Conservation (phyloP, 2,113 vertebrate species). For the Neotragus moschatus region DNA sequence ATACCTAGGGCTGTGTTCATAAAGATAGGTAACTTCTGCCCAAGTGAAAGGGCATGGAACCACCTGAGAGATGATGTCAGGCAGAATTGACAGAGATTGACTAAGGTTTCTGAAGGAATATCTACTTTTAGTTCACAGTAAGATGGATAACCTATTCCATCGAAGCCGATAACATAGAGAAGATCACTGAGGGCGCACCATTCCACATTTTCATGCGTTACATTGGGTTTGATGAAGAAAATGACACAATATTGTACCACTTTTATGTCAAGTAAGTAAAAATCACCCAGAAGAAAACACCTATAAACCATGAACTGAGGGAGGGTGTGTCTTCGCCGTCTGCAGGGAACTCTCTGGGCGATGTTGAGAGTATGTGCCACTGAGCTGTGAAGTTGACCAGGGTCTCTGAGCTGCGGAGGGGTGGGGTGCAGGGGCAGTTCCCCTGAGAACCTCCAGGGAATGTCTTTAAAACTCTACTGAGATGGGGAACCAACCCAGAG, state of each 20-base stretch:
- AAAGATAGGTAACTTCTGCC: not conserved
- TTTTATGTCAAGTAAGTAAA: not conserved
- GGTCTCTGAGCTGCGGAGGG: not conserved
- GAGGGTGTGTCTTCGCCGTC: not conserved
- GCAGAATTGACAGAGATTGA: not conserved
- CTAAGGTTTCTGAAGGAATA: not conserved
- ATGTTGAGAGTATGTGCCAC: not conserved
- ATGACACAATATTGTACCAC: accelerated
- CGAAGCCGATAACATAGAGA: not conserved
- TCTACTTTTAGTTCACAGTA: not conserved
- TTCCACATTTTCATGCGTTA: not conserved
- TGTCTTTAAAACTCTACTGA: not conserved
- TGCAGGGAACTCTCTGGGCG: not conserved
- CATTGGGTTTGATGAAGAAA: not conserved
- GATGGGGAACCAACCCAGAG: not conserved
- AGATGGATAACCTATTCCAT: not conserved
- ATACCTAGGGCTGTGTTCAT: not conserved
- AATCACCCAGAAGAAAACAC: not conserved
- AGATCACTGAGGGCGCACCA: not conserved
- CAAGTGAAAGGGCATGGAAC: not conserved
- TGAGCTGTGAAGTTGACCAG: not conserved
- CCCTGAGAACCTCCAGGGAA: not conserved
- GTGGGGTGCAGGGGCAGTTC: not conserved
- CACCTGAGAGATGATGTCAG: not conserved
- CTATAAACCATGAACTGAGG: accelerated